phyloP scores from a whole-genome alignment of 2,797 vertebrate species.

The Acipenser transmontanus region DNA sequence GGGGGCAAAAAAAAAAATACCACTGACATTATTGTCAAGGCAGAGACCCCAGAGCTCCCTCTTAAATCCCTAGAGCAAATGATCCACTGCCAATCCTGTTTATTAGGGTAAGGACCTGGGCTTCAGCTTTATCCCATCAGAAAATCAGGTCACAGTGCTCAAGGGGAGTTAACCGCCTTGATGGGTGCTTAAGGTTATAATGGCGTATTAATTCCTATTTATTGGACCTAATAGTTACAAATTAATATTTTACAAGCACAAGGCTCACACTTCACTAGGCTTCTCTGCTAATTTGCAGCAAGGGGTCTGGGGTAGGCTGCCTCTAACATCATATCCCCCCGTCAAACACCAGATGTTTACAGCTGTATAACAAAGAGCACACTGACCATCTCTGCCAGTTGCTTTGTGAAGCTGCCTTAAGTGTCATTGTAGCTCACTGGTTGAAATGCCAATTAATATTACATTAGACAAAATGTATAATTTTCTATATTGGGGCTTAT shows the following conservation, averaged over 20 bases:
- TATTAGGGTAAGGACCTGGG: conserved; percentile 22
- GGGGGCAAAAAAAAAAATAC: conserved; percentile 22
- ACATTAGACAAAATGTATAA: no score
- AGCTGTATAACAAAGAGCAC: conserved; percentile 47
- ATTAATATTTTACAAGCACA: not conserved
- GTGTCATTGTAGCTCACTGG: not conserved
- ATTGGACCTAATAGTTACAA: not conserved
- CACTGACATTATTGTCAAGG: conserved; percentile 23
- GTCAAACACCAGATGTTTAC: conserved; percentile 53
- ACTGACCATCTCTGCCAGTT: conserved; percentile 15
- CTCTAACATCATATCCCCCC: conserved; percentile 6
- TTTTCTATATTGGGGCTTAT: no score
- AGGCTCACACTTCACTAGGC: no score
- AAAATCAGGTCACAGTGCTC: conserved; percentile 7
- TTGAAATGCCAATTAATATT: no score
- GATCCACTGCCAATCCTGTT: conserved; percentile 45
- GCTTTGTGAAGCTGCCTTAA: not conserved
- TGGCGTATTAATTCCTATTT: no score
- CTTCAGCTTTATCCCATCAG: conserved; percentile 5
- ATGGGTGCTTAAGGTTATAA: not conserved
- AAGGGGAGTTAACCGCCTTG: not conserved
- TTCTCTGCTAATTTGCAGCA: not conserved
- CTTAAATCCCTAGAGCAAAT: conserved; percentile 48
- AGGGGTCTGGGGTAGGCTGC: conserved; percentile 20
- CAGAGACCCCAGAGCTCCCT: conserved; percentile 27